Conservation (phyloP, 2,113 vertebrate species). For the Petroica traversi region DNA sequence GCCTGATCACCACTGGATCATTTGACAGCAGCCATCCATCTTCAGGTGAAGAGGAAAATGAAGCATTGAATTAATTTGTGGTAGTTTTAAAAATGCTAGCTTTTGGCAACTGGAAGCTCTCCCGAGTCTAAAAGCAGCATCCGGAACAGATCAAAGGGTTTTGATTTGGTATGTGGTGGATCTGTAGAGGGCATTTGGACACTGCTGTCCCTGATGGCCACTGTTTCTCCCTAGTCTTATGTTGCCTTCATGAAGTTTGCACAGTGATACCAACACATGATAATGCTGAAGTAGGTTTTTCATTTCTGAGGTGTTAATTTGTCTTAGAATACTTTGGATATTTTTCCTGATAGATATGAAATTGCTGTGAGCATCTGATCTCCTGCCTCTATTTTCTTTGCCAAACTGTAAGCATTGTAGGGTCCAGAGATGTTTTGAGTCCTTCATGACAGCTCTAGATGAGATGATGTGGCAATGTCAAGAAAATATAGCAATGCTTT, state of each 20-base stretch:
- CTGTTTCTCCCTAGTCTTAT: neutral
- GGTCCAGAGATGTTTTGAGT: neutral
- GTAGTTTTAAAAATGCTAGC: neutral
- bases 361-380: neutral
- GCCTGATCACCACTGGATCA: neutral
- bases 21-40: constrained; percentile 18
- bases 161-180: fast-evolving
- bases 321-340: neutral
- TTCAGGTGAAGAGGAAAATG: neutral
- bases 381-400: neutral
- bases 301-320: neutral
- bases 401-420: neutral
- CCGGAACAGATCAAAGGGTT: neutral
- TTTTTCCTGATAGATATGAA: neutral
- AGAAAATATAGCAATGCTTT: neutral
- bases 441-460: neutral
- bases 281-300: neutral
- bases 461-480: neutral
- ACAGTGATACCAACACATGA: neutral
- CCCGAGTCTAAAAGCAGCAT: neutral
- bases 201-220: neutral
- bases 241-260: neutral
- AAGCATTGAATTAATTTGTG: neutral
- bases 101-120: neutral
- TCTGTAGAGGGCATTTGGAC: neutral